A percentile compares a stretch with the other conserved stretches of the same genome.
Conservation (phyloP, 1,140 invertebrate species). For the Harlomillsia oculata region DNA sequence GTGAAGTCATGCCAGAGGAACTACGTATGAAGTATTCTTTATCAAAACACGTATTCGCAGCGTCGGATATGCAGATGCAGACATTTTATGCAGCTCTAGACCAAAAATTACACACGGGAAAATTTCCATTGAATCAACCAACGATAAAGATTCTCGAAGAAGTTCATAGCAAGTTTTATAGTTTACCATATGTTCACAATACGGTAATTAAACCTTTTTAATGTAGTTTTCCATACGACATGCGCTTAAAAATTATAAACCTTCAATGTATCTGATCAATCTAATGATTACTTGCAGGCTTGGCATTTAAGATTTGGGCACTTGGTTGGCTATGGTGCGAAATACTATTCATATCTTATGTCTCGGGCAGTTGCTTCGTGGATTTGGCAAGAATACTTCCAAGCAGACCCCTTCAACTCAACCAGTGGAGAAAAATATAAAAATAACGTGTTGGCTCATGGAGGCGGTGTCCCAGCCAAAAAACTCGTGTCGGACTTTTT, state of each 20-base stretch:
- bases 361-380: slow-evolving; percentile 83
- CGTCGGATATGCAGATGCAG: slow-evolving; percentile 86
- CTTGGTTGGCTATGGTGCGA: slow-evolving; percentile 92
- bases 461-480: slow-evolving; percentile 72
- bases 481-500: slow-evolving; percentile 63
- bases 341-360: slow-evolving; percentile 95
- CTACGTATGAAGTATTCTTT: slow-evolving; percentile 67
- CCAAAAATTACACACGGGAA: slow-evolving; percentile 70
- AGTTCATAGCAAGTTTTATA: slow-evolving; percentile 74
- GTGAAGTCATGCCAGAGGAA: slow-evolving; percentile 65
- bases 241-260: too few species aligned
- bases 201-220: slow-evolving; percentile 69
- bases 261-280: too few species aligned
- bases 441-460: slow-evolving; percentile 66
- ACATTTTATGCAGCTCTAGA: slow-evolving; percentile 80
- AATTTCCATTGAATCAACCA: slow-evolving; percentile 42
- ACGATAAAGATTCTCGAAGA: slow-evolving; percentile 66
- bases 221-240: too few species aligned
- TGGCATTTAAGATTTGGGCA: slow-evolving; percentile 96
- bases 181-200: slow-evolving; percentile 72
- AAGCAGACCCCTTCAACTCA: slow-evolving; percentile 67
- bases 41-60: slow-evolving; percentile 73
- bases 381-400: slow-evolving; percentile 84
- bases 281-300: slow-evolving; percentile 49
- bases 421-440: slow-evolving; percentile 65